These are phyloP conservation scores for Zoanthus sansibaricus DNA, from an alignment of 92 coral and sea anemone genomes.

Conservation along the genomic window DNA sequence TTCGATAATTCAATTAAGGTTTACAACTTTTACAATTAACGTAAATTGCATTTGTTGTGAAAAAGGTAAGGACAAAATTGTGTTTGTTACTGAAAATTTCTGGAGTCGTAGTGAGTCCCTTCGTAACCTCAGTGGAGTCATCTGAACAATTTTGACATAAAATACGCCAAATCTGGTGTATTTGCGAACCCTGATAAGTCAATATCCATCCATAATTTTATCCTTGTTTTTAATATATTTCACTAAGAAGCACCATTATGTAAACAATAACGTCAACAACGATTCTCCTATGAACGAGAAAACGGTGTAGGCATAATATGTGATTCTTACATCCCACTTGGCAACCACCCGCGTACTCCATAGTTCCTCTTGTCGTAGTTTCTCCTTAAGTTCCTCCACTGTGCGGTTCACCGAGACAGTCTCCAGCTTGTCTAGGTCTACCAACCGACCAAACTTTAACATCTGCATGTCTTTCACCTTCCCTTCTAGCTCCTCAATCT, in stretches of 20 bases:
- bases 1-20: no score
- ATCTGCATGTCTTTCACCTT: conserved; percentile 97
- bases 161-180: no score
- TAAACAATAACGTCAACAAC: background rate
- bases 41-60: no score
- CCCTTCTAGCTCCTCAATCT: conserved; percentile 97
- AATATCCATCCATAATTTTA: no score
- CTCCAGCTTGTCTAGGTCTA: conserved; percentile 94
- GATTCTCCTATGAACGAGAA: background rate
- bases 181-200: no score
- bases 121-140: no score
- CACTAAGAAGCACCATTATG: background rate
- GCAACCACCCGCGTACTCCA: conserved; percentile 84
- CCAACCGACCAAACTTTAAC: conserved; percentile 97
- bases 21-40: no score
- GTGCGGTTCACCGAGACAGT: conserved; percentile 97
- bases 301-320: background rate
- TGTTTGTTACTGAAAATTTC: no score
- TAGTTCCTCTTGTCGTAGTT: conserved; percentile 88
- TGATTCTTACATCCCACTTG: conserved; percentile 89
- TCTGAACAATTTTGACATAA: no score
- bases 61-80: no score
- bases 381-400: conserved; percentile 96
- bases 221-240: no score
- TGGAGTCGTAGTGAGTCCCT: no score